These are phyloP conservation scores for Rallus limicola DNA, from an alignment of 2,113 vertebrate genomes.

Conservation along the genomic window DNA sequence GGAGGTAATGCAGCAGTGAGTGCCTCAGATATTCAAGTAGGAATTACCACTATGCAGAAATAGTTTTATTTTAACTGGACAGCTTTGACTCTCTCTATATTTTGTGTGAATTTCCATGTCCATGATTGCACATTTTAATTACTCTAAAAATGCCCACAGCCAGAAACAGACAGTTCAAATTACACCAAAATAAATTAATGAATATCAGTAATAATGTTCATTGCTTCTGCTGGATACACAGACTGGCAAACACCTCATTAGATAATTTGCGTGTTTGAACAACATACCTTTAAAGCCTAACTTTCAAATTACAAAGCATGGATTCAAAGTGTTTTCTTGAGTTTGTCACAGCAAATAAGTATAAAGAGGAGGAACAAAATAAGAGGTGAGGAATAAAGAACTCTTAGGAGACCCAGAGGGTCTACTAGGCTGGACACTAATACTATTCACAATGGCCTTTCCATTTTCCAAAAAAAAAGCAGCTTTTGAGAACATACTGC, in stretches of 20 bases:
- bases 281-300: background rate
- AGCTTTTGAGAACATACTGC: background rate
- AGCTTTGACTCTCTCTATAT: background rate
- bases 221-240: conserved; percentile 15
- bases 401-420: background rate
- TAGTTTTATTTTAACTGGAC: background rate
- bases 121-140: background rate
- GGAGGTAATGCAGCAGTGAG: background rate
- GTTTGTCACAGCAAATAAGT: background rate
- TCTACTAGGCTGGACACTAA: background rate
- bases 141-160: background rate
- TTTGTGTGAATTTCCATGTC: background rate
- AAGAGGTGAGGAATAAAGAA: background rate
- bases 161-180: background rate
- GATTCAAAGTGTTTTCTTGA: background rate
- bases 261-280: background rate
- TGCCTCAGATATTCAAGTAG: background rate
- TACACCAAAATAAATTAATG: background rate
- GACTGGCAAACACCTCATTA: background rate
- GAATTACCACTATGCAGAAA: background rate
- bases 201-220: background rate
- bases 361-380: background rate
- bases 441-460: background rate
- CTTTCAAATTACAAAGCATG: background rate
- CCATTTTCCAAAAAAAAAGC: background rate